Percentiles rank a stretch among this genome's conserved stretches.
phyloP scores from a whole-genome alignment of 2,888 invertebrate genomes.

The Camptogramma bilineatum region DNA sequence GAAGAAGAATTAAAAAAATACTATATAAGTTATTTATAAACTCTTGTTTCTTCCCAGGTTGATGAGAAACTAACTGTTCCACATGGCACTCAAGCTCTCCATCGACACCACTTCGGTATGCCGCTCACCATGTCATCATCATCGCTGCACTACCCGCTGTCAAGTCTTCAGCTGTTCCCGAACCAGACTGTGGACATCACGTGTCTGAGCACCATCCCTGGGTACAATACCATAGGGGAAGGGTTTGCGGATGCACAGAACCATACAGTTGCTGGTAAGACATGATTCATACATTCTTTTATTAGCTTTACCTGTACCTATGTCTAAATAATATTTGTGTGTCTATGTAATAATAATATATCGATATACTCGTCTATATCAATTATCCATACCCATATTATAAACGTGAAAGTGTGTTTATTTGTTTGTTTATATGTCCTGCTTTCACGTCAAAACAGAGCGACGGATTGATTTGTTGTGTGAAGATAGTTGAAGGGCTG shows the following conservation, averaged over 20 bases:
- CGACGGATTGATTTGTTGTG: too few species aligned
- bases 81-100: conserved; percentile 70
- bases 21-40: background rate
- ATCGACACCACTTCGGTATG: conserved; percentile 76
- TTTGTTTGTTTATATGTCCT: too few species aligned
- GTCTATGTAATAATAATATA: too few species aligned
- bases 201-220: conserved; percentile 92
- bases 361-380: too few species aligned
- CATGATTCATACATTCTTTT: background rate
- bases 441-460: too few species aligned
- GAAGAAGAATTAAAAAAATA: too few species aligned
- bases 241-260: conserved; percentile 91
- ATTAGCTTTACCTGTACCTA: too few species aligned
- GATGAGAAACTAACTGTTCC: conserved; percentile 76
- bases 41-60: conserved; percentile 57
- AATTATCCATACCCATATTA: too few species aligned
- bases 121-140: conserved; percentile 72
- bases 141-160: conserved; percentile 88
- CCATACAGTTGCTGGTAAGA: conserved; percentile 89
- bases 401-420: too few species aligned
- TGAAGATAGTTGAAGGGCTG: too few species aligned
- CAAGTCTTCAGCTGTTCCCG: conserved; percentile 88
- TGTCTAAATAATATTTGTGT: too few species aligned
- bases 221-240: conserved; percentile 88
- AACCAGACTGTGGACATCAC: conserved; percentile 90